Base-by-base conservation (phyloP, 2,797 vertebrate species). In the Anguilla megastoma region DNA sequence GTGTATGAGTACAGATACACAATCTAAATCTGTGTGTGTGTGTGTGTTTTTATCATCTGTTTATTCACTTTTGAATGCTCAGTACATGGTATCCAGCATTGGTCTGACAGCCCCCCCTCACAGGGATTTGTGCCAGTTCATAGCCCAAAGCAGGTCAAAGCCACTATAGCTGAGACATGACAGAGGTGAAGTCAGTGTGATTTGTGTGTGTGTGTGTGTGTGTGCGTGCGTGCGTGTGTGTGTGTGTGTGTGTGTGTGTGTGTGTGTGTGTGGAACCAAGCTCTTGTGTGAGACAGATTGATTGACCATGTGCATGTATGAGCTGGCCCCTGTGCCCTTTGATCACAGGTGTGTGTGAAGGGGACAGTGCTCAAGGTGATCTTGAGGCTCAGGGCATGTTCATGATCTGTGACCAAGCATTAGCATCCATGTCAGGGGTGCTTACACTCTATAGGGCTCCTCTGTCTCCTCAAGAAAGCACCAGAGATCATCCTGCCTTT, bases 121-220 rank as follows among this genome's bases (percentile, higher is more conserved):
- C 52, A 58, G 52, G 69, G 87, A 80, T 88, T 88, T 86, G 69
- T 63, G 83, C 83, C 52, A 85, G 69, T 69, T 52, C 50, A 14
- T 52, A 60, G 54, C 84, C 84, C 87, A 76, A 88, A 88, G 45
- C 87, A 52, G 63, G 30, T 54, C 30, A 10, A 33, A 69, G 27
- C 71, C 48, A 30, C 36, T 50, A 54, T 41, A 36, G 41, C 52
- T 14, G 10, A 16, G 74, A 36, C 33, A 80, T 45, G 30, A 36
- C 30, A 52, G 50, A 41, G 58, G 18, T 24, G 54, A 54, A 71
- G 54, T 3, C 14, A 24, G 86, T 21, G 14, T 52, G 27, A 12
- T 21, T 5, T 21, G 84, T 85, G 30, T 85, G 10, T 10, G 56
- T 30, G 48, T 74, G 85, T 48, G 30, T 33, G 86, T 54, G 14